Conservation (phyloP, 2,888 invertebrate genomes). For the Siphlonurus alternatus region DNA sequence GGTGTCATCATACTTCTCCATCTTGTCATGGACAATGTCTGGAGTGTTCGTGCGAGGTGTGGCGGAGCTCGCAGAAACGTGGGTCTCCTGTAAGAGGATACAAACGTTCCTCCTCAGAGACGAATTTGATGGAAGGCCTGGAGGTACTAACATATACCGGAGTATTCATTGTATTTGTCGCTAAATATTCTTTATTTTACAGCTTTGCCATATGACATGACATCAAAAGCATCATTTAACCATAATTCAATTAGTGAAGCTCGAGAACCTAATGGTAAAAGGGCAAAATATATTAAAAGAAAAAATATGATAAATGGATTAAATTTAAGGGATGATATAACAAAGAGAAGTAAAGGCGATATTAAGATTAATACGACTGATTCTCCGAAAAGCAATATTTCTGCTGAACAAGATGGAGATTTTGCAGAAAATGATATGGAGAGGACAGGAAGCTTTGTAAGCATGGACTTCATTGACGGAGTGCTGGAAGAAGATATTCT, state of each 20-base stretch:
- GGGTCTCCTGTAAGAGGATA: constrained; percentile 33
- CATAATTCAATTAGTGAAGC: too few relatives aligned
- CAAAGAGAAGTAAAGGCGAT: too few relatives aligned
- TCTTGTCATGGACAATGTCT: constrained; percentile 37
- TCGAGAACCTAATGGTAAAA: too few relatives aligned
- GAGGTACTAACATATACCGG: background rate
- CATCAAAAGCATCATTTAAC: too few relatives aligned
- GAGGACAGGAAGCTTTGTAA: too few relatives aligned
- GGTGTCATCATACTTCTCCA: constrained; percentile 35
- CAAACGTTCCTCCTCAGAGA: constrained; percentile 1
- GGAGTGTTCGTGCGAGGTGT: constrained; percentile 43
- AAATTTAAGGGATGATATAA: too few relatives aligned
- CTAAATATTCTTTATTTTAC: background rate
- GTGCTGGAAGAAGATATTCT: background rate
- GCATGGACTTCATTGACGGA: too few relatives aligned
- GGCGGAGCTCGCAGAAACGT: constrained; percentile 41
- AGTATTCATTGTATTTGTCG: background rate
- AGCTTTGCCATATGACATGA: too few relatives aligned
- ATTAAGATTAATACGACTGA: too few relatives aligned
- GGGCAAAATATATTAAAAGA: too few relatives aligned
- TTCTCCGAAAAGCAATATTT: too few relatives aligned
- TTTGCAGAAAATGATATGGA: background rate
- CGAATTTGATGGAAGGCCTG: background rate
- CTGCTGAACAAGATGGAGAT: background rate
- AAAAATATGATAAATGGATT: too few relatives aligned